phyloP scores from a whole-genome alignment of 2,797 vertebrate genomes.

The Manis pentadactyla region DNA sequence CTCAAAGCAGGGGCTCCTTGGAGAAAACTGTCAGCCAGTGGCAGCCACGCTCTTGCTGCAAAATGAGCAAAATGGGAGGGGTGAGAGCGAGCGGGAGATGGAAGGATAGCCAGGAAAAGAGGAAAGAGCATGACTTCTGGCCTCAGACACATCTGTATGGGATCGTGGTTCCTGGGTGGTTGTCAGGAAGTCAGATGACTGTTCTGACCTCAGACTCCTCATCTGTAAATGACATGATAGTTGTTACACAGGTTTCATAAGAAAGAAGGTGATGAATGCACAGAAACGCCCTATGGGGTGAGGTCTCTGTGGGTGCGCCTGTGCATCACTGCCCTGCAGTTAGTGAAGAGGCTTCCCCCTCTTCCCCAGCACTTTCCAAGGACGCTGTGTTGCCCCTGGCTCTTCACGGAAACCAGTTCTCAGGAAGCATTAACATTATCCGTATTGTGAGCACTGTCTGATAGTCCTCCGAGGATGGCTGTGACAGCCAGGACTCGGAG shows the following conservation, averaged over 20 bases:
- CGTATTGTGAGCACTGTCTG: fast-evolving
- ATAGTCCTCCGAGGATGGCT: neutral
- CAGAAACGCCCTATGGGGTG: fast-evolving
- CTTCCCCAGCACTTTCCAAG: neutral
- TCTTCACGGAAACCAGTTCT: neutral
- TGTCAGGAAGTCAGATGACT: neutral
- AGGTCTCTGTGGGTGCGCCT: fast-evolving
- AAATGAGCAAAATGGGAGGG: neutral
- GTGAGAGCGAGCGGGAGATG: neutral
- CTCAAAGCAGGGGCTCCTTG: neutral
- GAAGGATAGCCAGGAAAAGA: neutral
- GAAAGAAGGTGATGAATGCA: neutral
- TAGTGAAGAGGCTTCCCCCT: neutral
- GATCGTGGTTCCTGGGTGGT: neutral
- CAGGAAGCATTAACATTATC: neutral
- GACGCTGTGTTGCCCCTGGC: too few relatives aligned
- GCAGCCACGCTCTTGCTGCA: neutral
- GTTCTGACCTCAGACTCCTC: neutral
- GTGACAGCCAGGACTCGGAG: neutral
- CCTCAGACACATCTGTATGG: neutral
- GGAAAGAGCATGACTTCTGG: neutral
- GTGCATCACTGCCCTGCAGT: fast-evolving
- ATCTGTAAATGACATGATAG: neutral
- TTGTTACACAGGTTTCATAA: neutral
- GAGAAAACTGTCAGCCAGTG: neutral